A percentile compares a stretch with the other conserved stretches of the same genome.
Evolutionary conservation across 2,797 vertebrate species (phyloP).

Genomic region (Squalus acanthias): DNA sequence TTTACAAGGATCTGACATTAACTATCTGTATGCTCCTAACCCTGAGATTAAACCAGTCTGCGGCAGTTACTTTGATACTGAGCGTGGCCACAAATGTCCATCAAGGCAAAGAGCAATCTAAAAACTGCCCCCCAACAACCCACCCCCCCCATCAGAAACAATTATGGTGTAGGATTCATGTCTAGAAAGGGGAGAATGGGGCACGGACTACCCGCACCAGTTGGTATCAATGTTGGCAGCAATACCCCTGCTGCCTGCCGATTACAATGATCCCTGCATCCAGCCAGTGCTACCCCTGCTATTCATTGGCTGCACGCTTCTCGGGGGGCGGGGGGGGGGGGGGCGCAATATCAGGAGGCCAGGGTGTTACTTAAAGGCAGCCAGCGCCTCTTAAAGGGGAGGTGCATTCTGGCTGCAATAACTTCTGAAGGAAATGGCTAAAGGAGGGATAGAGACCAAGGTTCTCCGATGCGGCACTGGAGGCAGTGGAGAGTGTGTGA

Average conservation of each 20-base stretch:
- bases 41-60: background rate
- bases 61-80: background rate
- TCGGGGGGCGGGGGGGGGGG: too few species aligned
- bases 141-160: background rate
- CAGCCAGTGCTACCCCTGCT: background rate
- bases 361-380: background rate
- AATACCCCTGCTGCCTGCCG: background rate
- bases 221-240: background rate
- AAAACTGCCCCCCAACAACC: background rate
- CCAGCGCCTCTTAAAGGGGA: too few species aligned
- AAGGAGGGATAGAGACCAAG: background rate
- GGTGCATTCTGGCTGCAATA: background rate
- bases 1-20: constrained; percentile 15
- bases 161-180: background rate
- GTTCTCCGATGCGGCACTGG: background rate
- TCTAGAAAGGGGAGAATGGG: background rate
- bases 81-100: background rate
- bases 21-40: background rate
- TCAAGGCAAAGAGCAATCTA: background rate
- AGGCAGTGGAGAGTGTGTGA: background rate
- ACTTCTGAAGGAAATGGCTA: background rate
- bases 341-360: background rate
- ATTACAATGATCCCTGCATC: background rate
- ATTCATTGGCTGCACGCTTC: too few species aligned
- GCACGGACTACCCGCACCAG: background rate